A percentile compares a stretch with the other conserved stretches of the same genome.
These are phyloP conservation scores for Gavia stellata DNA, from an alignment of 2,113 vertebrate species.

Conservation along the genomic window DNA sequence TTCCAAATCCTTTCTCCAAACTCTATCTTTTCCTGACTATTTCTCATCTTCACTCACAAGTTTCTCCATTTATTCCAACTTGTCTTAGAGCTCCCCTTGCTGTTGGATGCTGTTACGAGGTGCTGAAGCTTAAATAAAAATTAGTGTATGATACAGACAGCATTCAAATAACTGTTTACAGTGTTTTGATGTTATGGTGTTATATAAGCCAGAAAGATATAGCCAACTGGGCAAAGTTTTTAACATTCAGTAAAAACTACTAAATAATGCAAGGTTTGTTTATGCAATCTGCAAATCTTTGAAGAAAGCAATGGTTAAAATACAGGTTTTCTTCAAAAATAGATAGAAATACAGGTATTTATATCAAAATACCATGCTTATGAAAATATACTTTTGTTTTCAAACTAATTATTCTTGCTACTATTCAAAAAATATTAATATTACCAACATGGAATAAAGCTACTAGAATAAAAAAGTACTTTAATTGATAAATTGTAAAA, in stretches of 20 bases:
- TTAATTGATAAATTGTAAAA: neutral
- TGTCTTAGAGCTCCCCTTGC: conserved; percentile 63
- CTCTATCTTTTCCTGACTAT: neutral
- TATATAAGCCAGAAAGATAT: neutral
- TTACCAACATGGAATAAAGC: neutral
- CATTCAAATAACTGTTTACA: neutral
- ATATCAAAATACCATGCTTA: neutral
- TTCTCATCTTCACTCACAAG: neutral
- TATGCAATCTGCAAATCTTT: neutral
- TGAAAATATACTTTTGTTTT: neutral
- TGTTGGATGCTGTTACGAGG: conserved; percentile 14
- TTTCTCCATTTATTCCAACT: conserved; percentile 7
- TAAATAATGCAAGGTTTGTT: neutral
- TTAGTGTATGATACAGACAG: neutral
- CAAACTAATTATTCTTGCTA: neutral
- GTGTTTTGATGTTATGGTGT: neutral
- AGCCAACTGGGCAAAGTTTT: neutral
- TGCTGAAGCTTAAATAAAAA: neutral
- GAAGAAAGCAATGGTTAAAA: neutral
- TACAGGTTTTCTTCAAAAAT: neutral
- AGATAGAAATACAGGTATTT: neutral
- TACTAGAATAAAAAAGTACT: neutral
- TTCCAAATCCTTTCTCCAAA: neutral
- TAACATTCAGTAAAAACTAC: neutral
- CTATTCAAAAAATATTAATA: neutral